Conservation (phyloP, 2,888 invertebrate species). For the Caenorhabditis doughertyi region DNA sequence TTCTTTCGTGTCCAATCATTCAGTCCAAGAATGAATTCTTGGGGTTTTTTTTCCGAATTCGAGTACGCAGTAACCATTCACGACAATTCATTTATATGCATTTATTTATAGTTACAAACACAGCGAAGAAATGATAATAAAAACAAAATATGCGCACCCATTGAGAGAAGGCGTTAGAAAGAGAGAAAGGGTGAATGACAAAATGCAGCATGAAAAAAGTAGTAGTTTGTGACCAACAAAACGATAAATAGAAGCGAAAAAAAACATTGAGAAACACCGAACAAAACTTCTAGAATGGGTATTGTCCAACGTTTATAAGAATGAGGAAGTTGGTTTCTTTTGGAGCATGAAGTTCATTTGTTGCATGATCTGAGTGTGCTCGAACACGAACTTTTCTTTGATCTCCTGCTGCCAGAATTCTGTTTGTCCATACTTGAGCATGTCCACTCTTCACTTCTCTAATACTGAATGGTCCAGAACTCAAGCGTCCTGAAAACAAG, state of each 20-base stretch:
- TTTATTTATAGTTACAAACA: conserved; percentile 62
- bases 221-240: not conserved
- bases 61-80: not conserved
- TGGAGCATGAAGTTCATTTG: conserved; percentile 60
- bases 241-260: conserved; percentile 31
- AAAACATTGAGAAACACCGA: not conserved
- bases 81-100: conserved; percentile 51
- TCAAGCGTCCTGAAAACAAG: conserved; percentile 52
- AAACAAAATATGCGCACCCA: conserved; percentile 7
- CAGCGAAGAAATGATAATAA: conserved; percentile 23
- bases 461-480: conserved; percentile 69
- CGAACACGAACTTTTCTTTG: conserved; percentile 66
- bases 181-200: not conserved
- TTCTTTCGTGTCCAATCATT: conserved; percentile 13
- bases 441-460: conserved; percentile 63
- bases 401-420: conserved; percentile 61
- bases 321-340: conserved; percentile 73
- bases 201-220: not conserved
- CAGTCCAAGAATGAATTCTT: conserved; percentile 26
- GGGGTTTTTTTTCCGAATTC: not conserved
- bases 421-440: conserved; percentile 69
- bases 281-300: conserved; percentile 65
- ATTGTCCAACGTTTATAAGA: conserved; percentile 73
- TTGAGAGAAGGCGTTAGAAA: not conserved
- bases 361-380: conserved; percentile 64